phyloP scores from a whole-genome alignment of 2,797 vertebrate genomes.

The Chelon labrosus region DNA sequence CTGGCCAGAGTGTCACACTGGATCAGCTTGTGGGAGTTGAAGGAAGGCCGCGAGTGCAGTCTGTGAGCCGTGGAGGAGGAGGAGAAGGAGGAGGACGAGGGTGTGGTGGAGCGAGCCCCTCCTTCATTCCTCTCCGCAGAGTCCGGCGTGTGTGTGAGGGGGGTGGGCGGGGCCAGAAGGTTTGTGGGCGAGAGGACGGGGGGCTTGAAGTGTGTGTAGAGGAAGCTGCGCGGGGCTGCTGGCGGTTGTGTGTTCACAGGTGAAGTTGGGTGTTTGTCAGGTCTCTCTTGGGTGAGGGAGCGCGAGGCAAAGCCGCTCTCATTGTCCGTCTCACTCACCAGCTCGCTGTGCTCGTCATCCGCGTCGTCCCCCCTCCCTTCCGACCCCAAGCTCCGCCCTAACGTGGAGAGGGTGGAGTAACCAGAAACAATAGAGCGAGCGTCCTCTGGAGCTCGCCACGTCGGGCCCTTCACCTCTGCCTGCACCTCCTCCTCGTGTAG shows the following conservation, averaged over 20 bases:
- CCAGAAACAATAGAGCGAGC: slow-evolving; percentile 96
- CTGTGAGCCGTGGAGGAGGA: slow-evolving; percentile 82
- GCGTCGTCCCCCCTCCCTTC: slow-evolving; percentile 92
- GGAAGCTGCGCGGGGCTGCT: slow-evolving; percentile 74
- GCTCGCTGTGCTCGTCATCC: slow-evolving; percentile 95
- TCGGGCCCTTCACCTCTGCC: slow-evolving; percentile 67
- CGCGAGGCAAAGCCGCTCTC: slow-evolving; percentile 90
- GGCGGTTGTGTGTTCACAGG: slow-evolving; percentile 17
- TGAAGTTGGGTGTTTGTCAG: slow-evolving; percentile 63
- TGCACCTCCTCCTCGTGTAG: slow-evolving; percentile 69
- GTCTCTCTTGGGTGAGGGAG: slow-evolving; percentile 86
- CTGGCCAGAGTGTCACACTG: slow-evolving; percentile 96
- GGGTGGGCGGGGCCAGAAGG: slow-evolving; percentile 39
- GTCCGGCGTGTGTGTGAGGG: slow-evolving; percentile 62
- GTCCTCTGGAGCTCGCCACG: slow-evolving; percentile 85
- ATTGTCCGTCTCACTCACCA: slow-evolving; percentile 93
- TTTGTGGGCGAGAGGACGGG: slow-evolving; percentile 39
- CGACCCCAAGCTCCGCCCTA: slow-evolving; percentile 91
- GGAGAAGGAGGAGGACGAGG: slow-evolving; percentile 81
- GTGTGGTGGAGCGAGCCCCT: slow-evolving; percentile 79
- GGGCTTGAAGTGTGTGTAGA: slow-evolving; percentile 80
- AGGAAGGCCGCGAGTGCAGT: slow-evolving; percentile 86
- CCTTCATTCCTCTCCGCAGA: slow-evolving; percentile 66
- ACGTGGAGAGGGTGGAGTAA: slow-evolving; percentile 96
- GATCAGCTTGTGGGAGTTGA: slow-evolving; percentile 94